Evolutionary conservation across 1,140 invertebrate species (phyloP).

Genomic region (Heliconius eleuchia): DNA sequence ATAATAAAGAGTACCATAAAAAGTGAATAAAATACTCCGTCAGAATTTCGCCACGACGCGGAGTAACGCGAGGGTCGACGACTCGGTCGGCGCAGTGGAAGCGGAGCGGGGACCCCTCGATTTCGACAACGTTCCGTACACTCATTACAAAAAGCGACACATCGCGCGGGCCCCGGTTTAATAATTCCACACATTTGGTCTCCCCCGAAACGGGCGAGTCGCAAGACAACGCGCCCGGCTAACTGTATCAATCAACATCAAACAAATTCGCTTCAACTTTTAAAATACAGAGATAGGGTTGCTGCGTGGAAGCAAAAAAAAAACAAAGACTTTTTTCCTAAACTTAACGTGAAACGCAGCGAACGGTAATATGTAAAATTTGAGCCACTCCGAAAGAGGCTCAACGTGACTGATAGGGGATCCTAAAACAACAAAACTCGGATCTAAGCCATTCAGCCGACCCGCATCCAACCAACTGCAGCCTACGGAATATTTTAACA

Average conservation of each 20-base stretch:
- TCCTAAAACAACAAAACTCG: constrained; percentile 47
- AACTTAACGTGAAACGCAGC: not conserved
- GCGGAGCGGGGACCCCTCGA: constrained; percentile 49
- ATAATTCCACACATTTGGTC: constrained; percentile 77
- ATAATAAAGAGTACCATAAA: constrained; percentile 36
- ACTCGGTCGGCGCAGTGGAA: constrained; percentile 36
- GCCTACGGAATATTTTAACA: constrained; percentile 30
- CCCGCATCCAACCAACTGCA: constrained; percentile 44
- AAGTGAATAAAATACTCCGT: constrained; percentile 38
- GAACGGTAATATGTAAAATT: constrained; percentile 16
- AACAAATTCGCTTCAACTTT: constrained; percentile 68
- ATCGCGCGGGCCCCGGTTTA: constrained; percentile 66
- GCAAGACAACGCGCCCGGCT: constrained; percentile 70
- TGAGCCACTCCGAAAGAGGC: constrained; percentile 26
- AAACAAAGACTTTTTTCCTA: not conserved
- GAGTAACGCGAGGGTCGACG: constrained; percentile 36
- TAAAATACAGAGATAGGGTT: constrained; percentile 62
- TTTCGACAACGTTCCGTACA: constrained; percentile 46
- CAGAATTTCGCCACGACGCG: constrained; percentile 36
- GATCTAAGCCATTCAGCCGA: constrained; percentile 39
- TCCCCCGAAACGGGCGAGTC: constrained; percentile 47
- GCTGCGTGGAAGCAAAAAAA: constrained; percentile 29
- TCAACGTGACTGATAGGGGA: constrained; percentile 36
- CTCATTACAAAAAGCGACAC: constrained; percentile 78
- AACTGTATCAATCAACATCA: constrained; percentile 81